phyloP scores from a whole-genome alignment of 2,888 invertebrate species.

The Ophion obscuratus region DNA sequence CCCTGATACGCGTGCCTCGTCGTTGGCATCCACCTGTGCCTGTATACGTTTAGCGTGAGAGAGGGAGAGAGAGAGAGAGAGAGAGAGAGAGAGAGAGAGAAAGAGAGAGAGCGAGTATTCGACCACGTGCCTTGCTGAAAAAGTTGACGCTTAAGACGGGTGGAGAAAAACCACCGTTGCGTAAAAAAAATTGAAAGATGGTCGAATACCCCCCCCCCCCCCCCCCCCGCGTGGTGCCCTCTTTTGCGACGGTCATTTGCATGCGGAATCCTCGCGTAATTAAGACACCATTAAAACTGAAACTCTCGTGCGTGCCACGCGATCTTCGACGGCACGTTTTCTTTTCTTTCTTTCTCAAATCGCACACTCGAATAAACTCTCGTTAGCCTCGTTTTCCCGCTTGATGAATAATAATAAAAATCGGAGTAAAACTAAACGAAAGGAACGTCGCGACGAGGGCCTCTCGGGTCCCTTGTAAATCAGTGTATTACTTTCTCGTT shows the following conservation, averaged over 20 bases:
- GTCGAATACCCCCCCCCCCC: slow-evolving; percentile 21
- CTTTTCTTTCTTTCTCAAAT: slow-evolving; percentile 41
- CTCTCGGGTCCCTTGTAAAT: slow-evolving; percentile 16
- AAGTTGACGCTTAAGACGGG: slow-evolving; percentile 32
- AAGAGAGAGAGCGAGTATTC: background rate
- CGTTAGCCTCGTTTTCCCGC: slow-evolving; percentile 57
- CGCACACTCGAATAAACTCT: slow-evolving; percentile 34
- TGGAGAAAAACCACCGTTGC: slow-evolving; percentile 15
- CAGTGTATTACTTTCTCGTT: slow-evolving; percentile 19
- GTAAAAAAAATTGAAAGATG: slow-evolving; percentile 57
- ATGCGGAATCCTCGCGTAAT: slow-evolving; percentile 75
- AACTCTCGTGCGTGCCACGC: slow-evolving; percentile 63
- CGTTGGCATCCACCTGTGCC: too few species aligned
- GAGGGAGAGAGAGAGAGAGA: too few species aligned
- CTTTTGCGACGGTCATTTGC: slow-evolving; percentile 73
- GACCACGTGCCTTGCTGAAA: slow-evolving; percentile 37
- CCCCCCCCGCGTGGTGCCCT: slow-evolving; percentile 37
- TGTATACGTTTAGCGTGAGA: too few species aligned
- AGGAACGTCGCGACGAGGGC: background rate
- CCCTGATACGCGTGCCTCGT: too few species aligned
- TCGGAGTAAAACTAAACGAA: background rate
- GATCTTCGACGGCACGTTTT: slow-evolving; percentile 44
- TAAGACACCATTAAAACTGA: slow-evolving; percentile 76
- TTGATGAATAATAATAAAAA: slow-evolving; percentile 22
- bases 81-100: too few species aligned